These are phyloP conservation scores for Oryctes rhinoceros DNA, from an alignment of 1,140 invertebrate genomes.

Conservation along the genomic window DNA sequence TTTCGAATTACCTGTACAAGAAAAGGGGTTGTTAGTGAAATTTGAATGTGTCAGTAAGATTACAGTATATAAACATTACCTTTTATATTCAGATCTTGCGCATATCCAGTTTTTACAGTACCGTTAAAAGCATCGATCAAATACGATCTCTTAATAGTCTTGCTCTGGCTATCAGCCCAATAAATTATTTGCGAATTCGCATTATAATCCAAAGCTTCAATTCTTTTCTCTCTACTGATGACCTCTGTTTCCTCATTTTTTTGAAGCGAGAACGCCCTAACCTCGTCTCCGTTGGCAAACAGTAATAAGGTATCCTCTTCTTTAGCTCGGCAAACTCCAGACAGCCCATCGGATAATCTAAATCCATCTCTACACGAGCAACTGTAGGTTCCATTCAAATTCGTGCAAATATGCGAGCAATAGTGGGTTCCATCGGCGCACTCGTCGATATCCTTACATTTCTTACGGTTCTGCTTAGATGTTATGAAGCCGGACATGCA, in stretches of 20 bases:
- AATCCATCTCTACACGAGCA: constrained; percentile 90
- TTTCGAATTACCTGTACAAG: constrained; percentile 67
- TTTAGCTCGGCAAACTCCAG: constrained; percentile 82
- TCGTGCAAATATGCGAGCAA: constrained; percentile 92
- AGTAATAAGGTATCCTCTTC: constrained; percentile 72
- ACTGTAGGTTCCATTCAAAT: constrained; percentile 90
- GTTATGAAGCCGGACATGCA: constrained; percentile 89
- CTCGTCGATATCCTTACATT: constrained; percentile 90
- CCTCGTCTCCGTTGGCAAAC: constrained; percentile 86
- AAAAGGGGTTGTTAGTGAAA: neutral
- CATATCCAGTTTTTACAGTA: constrained; percentile 81
- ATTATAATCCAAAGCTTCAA: constrained; percentile 89
- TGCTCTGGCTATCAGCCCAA: constrained; percentile 91
- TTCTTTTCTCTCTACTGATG: constrained; percentile 82
- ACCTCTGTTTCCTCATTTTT: constrained; percentile 77
- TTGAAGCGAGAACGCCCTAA: constrained; percentile 76
- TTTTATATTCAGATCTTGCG: constrained; percentile 88
- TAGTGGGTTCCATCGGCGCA: constrained; percentile 83
- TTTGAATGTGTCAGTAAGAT: too few species aligned
- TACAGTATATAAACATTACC: constrained; percentile 54
- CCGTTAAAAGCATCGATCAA: constrained; percentile 83
- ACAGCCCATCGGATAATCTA: constrained; percentile 74
- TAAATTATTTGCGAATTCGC: constrained; percentile 84
- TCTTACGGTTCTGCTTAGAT: constrained; percentile 75
- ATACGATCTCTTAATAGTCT: constrained; percentile 89